Evolutionary conservation across 2,797 vertebrate species (phyloP), one percentile per base, ranked within the genome.

Genomic region (Tadarida brasiliensis): DNA sequence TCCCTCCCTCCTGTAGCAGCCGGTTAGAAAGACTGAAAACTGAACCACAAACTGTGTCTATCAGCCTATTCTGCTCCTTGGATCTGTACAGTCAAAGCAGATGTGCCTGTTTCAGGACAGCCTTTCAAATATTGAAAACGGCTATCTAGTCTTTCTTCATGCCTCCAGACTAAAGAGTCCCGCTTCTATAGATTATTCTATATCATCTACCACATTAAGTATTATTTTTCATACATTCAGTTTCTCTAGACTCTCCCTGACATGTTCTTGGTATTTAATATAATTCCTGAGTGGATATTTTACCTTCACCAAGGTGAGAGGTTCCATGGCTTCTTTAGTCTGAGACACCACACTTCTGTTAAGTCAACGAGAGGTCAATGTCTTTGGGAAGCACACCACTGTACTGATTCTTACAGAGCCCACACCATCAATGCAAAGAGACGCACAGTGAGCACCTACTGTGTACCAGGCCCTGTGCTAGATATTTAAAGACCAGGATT

Each of bases 291-390:
- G 73, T 90, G 61, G 57, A 93, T 73, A 83, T 65, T 92, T 73
- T 57, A 84, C 33, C 51, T 87, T 71, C 30, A 63, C 22, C 17
- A 94, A 78, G 35, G 44, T 90, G 63, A 73, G 14, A 63, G 35
- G 12, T 94, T 77, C 61, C 17, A 33, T 96, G 61, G 47, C 22
- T 70, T 76, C 28, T 76, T 92, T 73, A 35, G 54, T 65, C 88
- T 91, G 47, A 91, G 67, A 84, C 11, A 33, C 5, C 4, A 59
- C 16, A 39, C 61, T 93, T 90, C 68, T 9, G 7, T 49, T 85
- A 90, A 71, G 65, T 56, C 57, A 70, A 16, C 33, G 65, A 83
- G 33, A 89, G 84, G 30, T 83, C 10, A 73, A 39, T 57, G 28
- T 56, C 44, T 88, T 87, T 51, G 65, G 73, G 82, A 88, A 68